A percentile compares a stretch with the other conserved stretches of the same genome.
These are phyloP conservation scores for Muscicapa striata DNA, from an alignment of 2,797 vertebrate species.

Conservation along the genomic window DNA sequence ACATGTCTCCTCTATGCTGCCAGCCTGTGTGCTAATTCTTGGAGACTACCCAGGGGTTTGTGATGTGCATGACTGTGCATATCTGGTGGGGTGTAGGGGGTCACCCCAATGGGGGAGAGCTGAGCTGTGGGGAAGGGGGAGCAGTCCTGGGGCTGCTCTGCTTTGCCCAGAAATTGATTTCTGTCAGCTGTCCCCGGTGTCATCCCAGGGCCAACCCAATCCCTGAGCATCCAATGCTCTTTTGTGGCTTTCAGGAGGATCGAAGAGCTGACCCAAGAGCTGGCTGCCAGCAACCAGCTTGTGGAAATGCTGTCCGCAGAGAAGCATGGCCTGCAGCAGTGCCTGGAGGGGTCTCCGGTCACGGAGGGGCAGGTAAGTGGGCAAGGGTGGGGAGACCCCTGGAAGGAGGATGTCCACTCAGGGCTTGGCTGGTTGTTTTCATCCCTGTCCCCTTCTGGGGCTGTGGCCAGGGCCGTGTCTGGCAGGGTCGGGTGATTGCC, in stretches of 20 bases:
- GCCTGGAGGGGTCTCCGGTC: neutral
- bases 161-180: neutral
- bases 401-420: fast-evolving
- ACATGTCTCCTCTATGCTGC: neutral
- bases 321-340: constrained; percentile 66
- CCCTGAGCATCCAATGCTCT: neutral
- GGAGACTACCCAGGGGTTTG: neutral
- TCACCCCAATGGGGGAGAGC: neutral
- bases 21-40: neutral
- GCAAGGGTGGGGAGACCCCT: fast-evolving
- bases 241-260: constrained; percentile 76
- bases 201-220: neutral
- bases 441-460: neutral
- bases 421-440: neutral
- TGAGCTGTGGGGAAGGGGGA: neutral
- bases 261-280: constrained; percentile 79
- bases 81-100: neutral
- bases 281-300: constrained; percentile 80
- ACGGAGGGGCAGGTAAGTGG: constrained; percentile 54
- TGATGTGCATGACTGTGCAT: neutral
- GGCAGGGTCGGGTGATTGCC: fast-evolving
- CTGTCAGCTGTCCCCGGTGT: neutral
- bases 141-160: neutral
- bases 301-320: constrained; percentile 81
- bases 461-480: neutral